Evolutionary conservation across 1,140 invertebrate species (phyloP).

Genomic region (Drosophila pandora): DNA sequence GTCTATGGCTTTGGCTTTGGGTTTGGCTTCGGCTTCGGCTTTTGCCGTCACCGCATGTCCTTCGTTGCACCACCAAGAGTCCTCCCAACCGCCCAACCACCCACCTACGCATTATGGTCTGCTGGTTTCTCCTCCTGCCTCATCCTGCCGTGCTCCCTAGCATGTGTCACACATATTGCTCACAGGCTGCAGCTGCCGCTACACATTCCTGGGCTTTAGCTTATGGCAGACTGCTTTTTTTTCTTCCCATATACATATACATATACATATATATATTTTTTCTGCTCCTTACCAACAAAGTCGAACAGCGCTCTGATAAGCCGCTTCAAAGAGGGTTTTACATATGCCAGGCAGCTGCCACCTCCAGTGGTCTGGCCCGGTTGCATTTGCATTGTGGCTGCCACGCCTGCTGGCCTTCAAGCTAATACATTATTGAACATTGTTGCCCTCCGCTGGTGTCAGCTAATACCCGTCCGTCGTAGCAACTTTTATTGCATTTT

Average conservation of each 20-base stretch:
- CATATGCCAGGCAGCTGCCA: slow-evolving; percentile 57
- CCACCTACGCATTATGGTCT: slow-evolving; percentile 49
- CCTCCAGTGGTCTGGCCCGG: slow-evolving; percentile 23
- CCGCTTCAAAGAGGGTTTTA: slow-evolving; percentile 77
- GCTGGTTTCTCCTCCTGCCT: slow-evolving; percentile 1
- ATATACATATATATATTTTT: slow-evolving; percentile 19
- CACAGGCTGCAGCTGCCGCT: slow-evolving; percentile 65
- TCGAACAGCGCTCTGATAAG: slow-evolving; percentile 67
- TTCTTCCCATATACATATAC: not conserved
- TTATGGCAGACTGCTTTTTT: slow-evolving; percentile 55
- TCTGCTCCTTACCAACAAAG: slow-evolving; percentile 51
- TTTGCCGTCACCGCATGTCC: slow-evolving; percentile 65
- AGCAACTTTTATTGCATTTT: slow-evolving; percentile 62
- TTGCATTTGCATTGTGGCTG: slow-evolving; percentile 40
- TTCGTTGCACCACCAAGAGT: slow-evolving; percentile 16
- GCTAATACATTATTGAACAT: slow-evolving; percentile 78
- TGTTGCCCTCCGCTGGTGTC: slow-evolving; percentile 61
- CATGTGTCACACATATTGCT: slow-evolving; percentile 78
- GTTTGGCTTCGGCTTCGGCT: slow-evolving; percentile 45
- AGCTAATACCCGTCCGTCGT: slow-evolving; percentile 51
- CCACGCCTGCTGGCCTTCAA: slow-evolving; percentile 15
- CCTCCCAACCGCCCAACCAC: not conserved
- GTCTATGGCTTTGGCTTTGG: slow-evolving; percentile 51
- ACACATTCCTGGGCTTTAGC: slow-evolving; percentile 70
- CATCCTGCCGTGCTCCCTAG: not conserved